A percentile compares a stretch with the other conserved stretches of the same genome.
Evolutionary conservation across 2,888 invertebrate genomes (phyloP).

Genomic region (Bombylius major): DNA sequence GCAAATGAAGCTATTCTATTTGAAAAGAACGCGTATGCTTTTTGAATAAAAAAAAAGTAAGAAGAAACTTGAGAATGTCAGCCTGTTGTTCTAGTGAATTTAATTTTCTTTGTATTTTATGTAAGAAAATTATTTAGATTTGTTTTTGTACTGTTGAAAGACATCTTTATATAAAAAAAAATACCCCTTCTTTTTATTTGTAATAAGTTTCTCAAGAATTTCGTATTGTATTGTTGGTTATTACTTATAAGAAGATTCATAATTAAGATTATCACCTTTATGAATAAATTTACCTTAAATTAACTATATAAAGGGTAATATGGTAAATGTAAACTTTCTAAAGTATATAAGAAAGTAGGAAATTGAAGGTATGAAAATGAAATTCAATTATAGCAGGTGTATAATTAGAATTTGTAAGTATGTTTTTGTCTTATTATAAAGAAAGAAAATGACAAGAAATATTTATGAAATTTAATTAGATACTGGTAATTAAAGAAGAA

Average conservation of each 20-base stretch:
- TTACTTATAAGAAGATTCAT: neutral
- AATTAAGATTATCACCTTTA: slow-evolving; percentile 15
- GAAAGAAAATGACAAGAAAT: too few relatives aligned
- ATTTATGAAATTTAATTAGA: too few relatives aligned
- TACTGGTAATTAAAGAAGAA: too few relatives aligned
- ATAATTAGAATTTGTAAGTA: too few relatives aligned
- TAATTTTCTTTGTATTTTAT: neutral
- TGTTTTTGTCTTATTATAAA: too few relatives aligned
- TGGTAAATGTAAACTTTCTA: too few relatives aligned
- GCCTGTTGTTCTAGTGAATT: neutral
- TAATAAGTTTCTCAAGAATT: neutral
- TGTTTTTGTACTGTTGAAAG: too few relatives aligned
- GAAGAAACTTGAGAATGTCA: neutral
- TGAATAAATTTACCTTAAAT: slow-evolving; percentile 17
- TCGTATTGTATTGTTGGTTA: neutral
- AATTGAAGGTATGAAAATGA: too few relatives aligned
- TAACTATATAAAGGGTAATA: neutral
- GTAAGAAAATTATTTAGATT: slow-evolving; percentile 3
- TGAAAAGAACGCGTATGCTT: slow-evolving; percentile 3
- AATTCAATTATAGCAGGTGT: too few relatives aligned
- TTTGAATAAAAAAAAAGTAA: neutral
- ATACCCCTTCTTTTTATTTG: too few relatives aligned
- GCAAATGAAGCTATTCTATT: neutral
- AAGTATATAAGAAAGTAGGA: too few relatives aligned
- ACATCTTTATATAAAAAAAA: too few relatives aligned